Base-by-base conservation (phyloP, 1,140 invertebrate species). In the Drosophila triauraria region DNA sequence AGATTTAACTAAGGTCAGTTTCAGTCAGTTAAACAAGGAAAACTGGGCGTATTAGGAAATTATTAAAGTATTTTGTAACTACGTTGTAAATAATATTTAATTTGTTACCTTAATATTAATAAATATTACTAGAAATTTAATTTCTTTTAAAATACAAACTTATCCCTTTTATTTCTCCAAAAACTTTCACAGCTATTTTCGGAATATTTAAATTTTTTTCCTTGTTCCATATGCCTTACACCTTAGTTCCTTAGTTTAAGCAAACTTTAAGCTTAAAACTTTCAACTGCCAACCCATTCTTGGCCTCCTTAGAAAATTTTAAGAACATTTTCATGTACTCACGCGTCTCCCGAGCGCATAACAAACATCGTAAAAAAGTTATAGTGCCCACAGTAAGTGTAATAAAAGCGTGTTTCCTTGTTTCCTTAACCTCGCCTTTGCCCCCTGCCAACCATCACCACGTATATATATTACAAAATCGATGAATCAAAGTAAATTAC, bases 401-500 rank as follows among this genome's bases (percentile, higher is more conserved):
- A 84, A 81, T 90, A 90, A 84, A 84, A 71, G 35, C 43, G 40
- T 75, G 82, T 72, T 78, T 53, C 48, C 32, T 61, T 75, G 82
- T 69, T 78, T 47, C 51, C 32, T 64, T 30, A 25, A 25, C n/a
- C n/a, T 48, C 59, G n/a, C 13, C 61, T n/a, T 35, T 43, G 17
- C 43, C 54, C 32, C 68, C 25, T 8, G 7, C 30, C 30, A 13
- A 5, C 30, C 50, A 7, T 6, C 27, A 27, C 40, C 32, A 43
- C 48, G 75, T 67, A 69, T 76, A 82, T 77, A 78, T 79, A 79
- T 90, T 88, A 88, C 81, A 88, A 88, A 90, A 88, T 88, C 84
- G 85, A 88, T 88, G 84, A 88, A 88, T 88, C 84, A 88, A 88
- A 88, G 84, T 90, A 88, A 88, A 88, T 88, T 88, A 88, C 84